Conservation (phyloP, 2,797 vertebrate species). For the Fratercula arctica region DNA sequence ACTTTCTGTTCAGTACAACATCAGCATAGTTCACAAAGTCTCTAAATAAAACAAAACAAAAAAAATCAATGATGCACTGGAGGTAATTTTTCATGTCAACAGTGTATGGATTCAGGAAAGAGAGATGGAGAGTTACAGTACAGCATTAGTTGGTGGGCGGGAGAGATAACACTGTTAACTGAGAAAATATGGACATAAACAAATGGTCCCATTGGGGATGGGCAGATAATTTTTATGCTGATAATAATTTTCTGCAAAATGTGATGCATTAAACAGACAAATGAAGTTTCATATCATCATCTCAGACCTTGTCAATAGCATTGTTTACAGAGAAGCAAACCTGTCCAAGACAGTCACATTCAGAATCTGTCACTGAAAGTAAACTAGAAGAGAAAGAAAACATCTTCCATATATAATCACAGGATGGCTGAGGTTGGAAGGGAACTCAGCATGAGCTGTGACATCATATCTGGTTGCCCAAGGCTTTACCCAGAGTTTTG, state of each 20-base stretch:
- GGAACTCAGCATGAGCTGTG: neutral
- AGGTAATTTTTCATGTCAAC: conserved; percentile 24
- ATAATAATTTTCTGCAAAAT: neutral
- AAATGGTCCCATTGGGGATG: neutral
- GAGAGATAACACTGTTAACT: neutral
- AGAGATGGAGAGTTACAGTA: neutral
- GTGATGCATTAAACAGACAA: neutral
- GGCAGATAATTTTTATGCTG: neutral
- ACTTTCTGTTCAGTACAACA: neutral
- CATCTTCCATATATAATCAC: neutral
- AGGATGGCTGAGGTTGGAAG: neutral
- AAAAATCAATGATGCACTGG: neutral
- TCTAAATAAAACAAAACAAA: neutral
- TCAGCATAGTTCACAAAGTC: neutral
- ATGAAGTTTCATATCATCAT: neutral
- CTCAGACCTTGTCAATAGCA: neutral
- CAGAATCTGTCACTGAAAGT: neutral
- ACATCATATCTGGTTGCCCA: neutral
- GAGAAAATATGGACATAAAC: neutral
- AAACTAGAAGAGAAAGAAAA: neutral
- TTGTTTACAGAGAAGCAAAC: neutral
- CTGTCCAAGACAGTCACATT: neutral
- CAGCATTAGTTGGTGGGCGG: neutral
- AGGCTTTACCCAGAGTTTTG: neutral
- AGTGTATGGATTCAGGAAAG: neutral